A percentile compares a stretch with the other conserved stretches of the same genome.
These are phyloP conservation scores for Scyliorhinus canicula DNA, from an alignment of 2,797 vertebrate genomes.

Conservation along the genomic window DNA sequence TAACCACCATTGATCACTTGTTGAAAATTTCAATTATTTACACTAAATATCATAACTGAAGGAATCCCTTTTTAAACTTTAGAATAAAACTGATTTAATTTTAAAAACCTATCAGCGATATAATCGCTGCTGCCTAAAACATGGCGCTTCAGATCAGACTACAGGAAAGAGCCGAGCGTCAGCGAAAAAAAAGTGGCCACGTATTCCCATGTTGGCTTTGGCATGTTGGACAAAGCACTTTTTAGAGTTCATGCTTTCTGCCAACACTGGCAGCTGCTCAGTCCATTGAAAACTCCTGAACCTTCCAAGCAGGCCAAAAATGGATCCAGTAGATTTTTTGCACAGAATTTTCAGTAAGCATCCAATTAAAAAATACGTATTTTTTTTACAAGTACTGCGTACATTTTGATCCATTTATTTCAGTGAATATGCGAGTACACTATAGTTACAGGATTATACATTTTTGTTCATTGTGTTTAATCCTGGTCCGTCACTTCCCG, in stretches of 20 bases:
- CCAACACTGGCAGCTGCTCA: conserved; percentile 68
- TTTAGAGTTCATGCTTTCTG: conserved; percentile 62
- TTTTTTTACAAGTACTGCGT: background rate
- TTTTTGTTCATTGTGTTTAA: background rate
- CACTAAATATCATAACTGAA: background rate
- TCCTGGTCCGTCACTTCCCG: background rate
- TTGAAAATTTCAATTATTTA: background rate
- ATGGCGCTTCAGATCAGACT: conserved; percentile 31
- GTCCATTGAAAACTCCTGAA: conserved; percentile 41
- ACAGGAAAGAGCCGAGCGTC: conserved; percentile 31
- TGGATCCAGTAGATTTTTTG: background rate
- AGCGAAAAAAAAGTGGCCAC: conserved; percentile 37
- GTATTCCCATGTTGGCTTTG: conserved; percentile 39
- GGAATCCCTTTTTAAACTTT: background rate
- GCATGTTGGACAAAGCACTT: conserved; percentile 48
- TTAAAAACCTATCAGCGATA: background rate
- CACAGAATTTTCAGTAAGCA: background rate
- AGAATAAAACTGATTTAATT: background rate
- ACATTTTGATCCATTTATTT: background rate
- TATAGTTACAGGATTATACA: background rate
- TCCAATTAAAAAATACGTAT: background rate
- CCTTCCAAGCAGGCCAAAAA: conserved; percentile 35
- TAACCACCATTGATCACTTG: background rate
- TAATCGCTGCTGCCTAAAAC: conserved; percentile 19
- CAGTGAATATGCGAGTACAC: background rate